Evolutionary conservation across 1,140 invertebrate genomes (phyloP).

Genomic region (Magallana angulata): DNA sequence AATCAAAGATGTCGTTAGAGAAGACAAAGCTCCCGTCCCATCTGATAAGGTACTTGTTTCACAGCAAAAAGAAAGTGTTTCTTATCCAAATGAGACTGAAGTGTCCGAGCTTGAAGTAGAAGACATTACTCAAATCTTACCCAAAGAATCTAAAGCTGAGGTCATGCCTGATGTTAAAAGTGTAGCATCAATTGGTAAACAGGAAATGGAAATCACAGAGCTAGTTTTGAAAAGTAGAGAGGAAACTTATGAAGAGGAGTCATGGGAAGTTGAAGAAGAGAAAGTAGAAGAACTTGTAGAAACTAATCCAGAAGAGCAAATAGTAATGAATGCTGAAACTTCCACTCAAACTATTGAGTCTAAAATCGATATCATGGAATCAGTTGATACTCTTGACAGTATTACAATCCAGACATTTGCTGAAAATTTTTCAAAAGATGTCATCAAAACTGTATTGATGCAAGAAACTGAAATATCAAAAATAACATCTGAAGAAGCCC

Average conservation of each 20-base stretch:
- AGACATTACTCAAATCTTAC: not conserved
- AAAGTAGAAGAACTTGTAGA: slow-evolving; percentile 10
- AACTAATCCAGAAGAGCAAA: slow-evolving; percentile 1
- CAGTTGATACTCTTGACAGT: not conserved
- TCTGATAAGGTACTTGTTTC: not conserved
- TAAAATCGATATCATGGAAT: not conserved
- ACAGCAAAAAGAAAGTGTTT: not conserved
- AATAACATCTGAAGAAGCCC: not conserved
- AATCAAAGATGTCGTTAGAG: not conserved
- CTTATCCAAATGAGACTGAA: not conserved
- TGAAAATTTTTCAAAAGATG: slow-evolving; percentile 38
- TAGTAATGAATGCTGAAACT: not conserved
- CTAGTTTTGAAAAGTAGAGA: slow-evolving; percentile 13
- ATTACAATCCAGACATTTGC: slow-evolving; percentile 33
- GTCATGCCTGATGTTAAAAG: not conserved
- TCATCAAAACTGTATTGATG: slow-evolving; percentile 41
- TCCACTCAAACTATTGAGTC: not conserved
- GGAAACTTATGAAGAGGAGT: slow-evolving; percentile 2
- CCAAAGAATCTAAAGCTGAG: not conserved
- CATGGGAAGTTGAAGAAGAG: slow-evolving; percentile 33
- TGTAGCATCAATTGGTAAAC: not conserved
- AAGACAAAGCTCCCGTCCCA: slow-evolving; percentile 9
- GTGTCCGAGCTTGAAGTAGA: not conserved
- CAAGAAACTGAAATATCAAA: slow-evolving; percentile 33
- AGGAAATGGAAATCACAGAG: not conserved